Conservation (phyloP, 53 echinoderm and acorn worm species). For the Temnopleurus reevesii region DNA sequence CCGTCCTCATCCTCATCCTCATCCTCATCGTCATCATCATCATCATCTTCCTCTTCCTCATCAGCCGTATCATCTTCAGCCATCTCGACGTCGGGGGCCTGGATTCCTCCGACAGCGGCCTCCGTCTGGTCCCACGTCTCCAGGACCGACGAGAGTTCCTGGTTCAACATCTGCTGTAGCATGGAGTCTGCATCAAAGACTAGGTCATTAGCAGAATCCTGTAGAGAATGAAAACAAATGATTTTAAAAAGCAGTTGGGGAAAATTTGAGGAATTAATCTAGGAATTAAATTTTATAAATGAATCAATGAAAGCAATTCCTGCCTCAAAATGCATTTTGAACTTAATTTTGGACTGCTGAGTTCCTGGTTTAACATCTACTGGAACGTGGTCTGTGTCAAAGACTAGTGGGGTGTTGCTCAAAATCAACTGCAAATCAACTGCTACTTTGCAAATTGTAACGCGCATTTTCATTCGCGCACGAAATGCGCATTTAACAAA, state of each 20-base stretch:
- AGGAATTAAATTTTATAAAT: no score
- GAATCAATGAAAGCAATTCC: no score
- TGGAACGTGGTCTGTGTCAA: neutral
- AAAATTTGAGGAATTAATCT: no score
- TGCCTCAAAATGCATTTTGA: no score
- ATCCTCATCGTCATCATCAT: constrained; percentile 25
- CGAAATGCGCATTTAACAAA: no score
- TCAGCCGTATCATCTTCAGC: constrained; percentile 37
- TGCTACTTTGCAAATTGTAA: no score
- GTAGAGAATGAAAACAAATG: neutral
- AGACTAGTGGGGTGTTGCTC: neutral
- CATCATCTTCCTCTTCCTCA: constrained; percentile 52
- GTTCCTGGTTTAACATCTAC: no score
- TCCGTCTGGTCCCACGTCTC: neutral
- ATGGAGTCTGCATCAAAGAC: constrained; percentile 64
- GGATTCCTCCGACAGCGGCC: neutral
- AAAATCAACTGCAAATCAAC: no score
- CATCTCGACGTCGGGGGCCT: constrained; percentile 11
- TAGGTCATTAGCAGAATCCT: constrained; percentile 7
- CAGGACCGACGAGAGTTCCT: constrained; percentile 61
- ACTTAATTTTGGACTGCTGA: no score
- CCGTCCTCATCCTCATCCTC: neutral
- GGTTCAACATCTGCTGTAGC: constrained; percentile 69
- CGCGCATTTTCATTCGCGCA: no score
- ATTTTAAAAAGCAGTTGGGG: no score